phyloP scores from a whole-genome alignment of 2,113 vertebrate species.

The Callorhinus ursinus region DNA sequence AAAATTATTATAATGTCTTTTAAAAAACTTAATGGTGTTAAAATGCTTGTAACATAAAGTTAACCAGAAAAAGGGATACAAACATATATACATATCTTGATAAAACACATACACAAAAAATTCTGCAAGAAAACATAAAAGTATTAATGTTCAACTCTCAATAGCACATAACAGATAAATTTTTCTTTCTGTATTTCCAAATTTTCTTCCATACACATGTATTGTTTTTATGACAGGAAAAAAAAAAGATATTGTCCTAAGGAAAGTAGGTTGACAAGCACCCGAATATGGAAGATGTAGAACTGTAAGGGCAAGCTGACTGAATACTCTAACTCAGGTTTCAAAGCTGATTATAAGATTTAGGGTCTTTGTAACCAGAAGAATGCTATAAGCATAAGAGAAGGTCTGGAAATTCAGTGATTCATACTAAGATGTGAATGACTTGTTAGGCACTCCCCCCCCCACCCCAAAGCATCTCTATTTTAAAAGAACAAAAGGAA shows the following conservation, averaged over 20 bases:
- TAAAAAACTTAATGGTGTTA: not conserved
- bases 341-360: not conserved
- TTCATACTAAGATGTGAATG: slow-evolving; percentile 24
- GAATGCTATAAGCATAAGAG: not conserved
- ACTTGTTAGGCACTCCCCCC: not conserved
- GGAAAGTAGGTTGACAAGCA: not conserved
- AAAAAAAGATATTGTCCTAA: not conserved
- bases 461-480: not conserved
- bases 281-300: not conserved
- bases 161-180: not conserved
- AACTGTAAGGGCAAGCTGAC: not conserved
- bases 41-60: slow-evolving; percentile 10
- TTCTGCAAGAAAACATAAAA: not conserved
- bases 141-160: not conserved
- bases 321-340: not conserved
- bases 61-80: not conserved
- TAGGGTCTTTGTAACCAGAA: not conserved
- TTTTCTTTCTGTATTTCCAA: slow-evolving; percentile 22
- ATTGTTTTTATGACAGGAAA: not conserved
- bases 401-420: not conserved
- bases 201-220: not conserved
- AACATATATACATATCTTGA: not conserved
- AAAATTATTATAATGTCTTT: not conserved
- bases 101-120: slow-evolving; percentile 39
- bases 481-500: not conserved